Conservation (phyloP, 1,140 invertebrate species). For the Dendroctonus ponderosae region DNA sequence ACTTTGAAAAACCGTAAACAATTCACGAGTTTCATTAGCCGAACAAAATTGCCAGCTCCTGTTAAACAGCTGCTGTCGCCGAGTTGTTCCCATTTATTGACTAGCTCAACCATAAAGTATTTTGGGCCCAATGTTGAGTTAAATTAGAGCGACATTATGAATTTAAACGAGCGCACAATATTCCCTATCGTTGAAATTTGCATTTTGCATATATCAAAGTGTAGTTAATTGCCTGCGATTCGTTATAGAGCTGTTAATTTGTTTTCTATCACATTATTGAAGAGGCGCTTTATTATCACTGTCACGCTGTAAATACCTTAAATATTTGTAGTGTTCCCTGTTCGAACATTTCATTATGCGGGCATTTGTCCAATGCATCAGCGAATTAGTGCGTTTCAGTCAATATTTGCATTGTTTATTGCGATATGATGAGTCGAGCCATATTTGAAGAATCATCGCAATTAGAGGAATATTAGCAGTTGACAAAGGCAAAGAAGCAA, state of each 20-base stretch:
- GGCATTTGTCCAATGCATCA: no score
- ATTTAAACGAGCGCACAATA: conserved; percentile 15
- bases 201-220: conserved; percentile 13
- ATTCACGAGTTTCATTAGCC: conserved; percentile 6
- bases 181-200: conserved; percentile 3
- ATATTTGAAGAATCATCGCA: no score
- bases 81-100: conserved; percentile 13
- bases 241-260: background rate
- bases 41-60: conserved; percentile 8
- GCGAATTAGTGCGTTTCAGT: no score
- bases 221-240: conserved; percentile 8
- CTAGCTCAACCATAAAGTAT: conserved; percentile 9
- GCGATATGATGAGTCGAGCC: no score
- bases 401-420: no score
- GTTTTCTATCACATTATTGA: no score
- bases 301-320: no score
- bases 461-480: no score
- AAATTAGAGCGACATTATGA: conserved; percentile 11
- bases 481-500: no score
- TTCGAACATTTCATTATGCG: no score
- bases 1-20: conserved; percentile 1
- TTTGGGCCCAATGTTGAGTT: conserved; percentile 2
- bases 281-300: no score
- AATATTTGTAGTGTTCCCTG: no score
- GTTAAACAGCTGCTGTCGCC: conserved; percentile 3